Conservation (phyloP, 2,888 invertebrate genomes). For the Calephelis perditalis region DNA sequence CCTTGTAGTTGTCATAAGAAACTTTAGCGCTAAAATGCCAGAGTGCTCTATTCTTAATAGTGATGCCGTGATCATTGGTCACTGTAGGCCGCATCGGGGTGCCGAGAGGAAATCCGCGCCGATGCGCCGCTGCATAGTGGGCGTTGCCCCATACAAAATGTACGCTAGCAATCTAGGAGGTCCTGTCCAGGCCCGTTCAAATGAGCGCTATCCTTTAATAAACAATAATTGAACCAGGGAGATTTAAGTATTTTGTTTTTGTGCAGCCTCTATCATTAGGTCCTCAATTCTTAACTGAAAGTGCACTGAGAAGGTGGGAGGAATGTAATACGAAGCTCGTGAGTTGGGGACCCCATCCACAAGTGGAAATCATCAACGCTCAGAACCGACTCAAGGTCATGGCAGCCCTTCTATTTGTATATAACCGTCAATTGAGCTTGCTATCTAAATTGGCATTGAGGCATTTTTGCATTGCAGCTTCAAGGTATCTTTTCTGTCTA, state of each 20-base stretch:
- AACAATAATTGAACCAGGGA: neutral
- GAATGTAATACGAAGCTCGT: constrained; percentile 93
- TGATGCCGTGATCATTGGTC: too few relatives aligned
- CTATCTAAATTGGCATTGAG: constrained; percentile 87
- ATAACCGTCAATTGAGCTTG: constrained; percentile 90
- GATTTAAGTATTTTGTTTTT: neutral
- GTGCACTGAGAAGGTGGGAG: constrained; percentile 90
- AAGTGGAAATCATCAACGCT: constrained; percentile 93
- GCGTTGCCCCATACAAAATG: too few relatives aligned
- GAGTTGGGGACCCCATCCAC: constrained; percentile 93
- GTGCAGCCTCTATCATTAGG: constrained; percentile 85
- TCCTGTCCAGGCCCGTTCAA: too few relatives aligned
- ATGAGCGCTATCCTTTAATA: too few relatives aligned
- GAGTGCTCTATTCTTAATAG: too few relatives aligned
- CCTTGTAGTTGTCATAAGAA: too few relatives aligned
- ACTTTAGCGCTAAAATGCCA: too few relatives aligned
- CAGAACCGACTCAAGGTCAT: constrained; percentile 95
- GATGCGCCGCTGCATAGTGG: too few relatives aligned
- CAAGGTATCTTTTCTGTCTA: constrained; percentile 75
- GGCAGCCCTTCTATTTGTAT: constrained; percentile 92
- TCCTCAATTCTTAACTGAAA: constrained; percentile 89
- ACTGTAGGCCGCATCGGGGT: too few relatives aligned
- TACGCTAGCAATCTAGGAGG: too few relatives aligned
- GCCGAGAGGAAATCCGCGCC: too few relatives aligned
- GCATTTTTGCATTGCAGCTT: constrained; percentile 88